Percentiles rank a stretch among this genome's conserved stretches.
phyloP scores from a whole-genome alignment of 2,113 vertebrate genomes.

The Plestiodon gilberti region DNA sequence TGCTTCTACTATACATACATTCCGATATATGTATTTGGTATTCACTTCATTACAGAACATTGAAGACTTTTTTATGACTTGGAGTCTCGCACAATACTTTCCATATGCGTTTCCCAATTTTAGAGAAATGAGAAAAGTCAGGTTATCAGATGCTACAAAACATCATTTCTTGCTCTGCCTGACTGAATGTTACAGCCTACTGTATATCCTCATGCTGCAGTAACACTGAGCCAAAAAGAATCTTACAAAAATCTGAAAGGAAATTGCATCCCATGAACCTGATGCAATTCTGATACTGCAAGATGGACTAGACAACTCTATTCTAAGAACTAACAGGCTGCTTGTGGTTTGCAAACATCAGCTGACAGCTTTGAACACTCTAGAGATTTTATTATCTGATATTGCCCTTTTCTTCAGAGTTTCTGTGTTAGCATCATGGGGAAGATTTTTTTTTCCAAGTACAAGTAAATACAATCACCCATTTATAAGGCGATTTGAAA shows the following conservation, averaged over 20 bases:
- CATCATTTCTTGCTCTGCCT: constrained; percentile 12
- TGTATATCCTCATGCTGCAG: constrained; percentile 5
- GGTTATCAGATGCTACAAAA: constrained; percentile 14
- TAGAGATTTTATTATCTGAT: constrained; percentile 47
- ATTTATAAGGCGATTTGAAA: constrained; percentile 8
- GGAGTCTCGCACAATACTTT: neutral
- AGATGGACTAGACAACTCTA: constrained; percentile 23
- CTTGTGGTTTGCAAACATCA: constrained; percentile 36
- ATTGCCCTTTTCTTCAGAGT: constrained; percentile 16
- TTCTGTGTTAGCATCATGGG: neutral
- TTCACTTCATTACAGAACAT: neutral
- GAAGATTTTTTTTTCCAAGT: constrained; percentile 5
- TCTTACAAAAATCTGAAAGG: constrained; percentile 46
- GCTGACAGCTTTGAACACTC: constrained; percentile 19
- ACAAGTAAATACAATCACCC: constrained; percentile 10
- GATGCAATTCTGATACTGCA: constrained; percentile 34
- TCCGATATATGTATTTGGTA: neutral
- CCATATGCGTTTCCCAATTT: neutral
- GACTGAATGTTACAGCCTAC: constrained; percentile 1
- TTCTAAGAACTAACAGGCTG: neutral
- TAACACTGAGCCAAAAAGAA: constrained; percentile 9
- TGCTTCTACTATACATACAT: neutral
- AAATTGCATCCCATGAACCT: constrained; percentile 39
- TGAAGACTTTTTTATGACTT: constrained; percentile 7
- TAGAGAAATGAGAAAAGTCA: constrained; percentile 27